Evolutionary conservation across 2,888 invertebrate species (phyloP).

Genomic region (Microctonus hyperodae): DNA sequence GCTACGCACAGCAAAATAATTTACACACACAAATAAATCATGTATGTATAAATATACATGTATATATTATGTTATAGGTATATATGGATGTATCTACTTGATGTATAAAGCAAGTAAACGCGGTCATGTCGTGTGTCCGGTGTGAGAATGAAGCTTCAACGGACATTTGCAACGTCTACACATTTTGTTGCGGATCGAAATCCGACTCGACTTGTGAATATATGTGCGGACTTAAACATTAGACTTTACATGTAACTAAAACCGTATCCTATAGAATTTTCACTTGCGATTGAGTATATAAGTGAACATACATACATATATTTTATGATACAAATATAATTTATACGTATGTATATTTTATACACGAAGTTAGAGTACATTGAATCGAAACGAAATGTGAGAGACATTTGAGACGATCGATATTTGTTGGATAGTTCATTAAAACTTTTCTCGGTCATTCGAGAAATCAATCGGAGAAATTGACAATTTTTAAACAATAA

Average conservation of each 20-base stretch:
- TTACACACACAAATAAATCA: not conserved
- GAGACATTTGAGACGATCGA: slow-evolving; percentile 44
- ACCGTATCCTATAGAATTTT: not conserved
- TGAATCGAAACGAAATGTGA: slow-evolving; percentile 31
- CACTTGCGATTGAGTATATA: not conserved
- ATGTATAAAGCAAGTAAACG: not conserved
- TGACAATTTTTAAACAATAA: not conserved
- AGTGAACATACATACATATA: not conserved
- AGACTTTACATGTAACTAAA: not conserved
- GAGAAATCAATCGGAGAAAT: slow-evolving; percentile 23
- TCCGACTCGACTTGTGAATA: not conserved
- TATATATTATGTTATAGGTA: too few relatives aligned
- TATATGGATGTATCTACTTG: too few relatives aligned
- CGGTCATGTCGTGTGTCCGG: not conserved
- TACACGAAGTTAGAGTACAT: not conserved
- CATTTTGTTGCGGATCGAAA: not conserved
- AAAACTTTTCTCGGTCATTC: slow-evolving; percentile 17
- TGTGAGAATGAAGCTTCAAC: not conserved
- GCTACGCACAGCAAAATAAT: not conserved
- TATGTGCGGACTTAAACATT: not conserved
- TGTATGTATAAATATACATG: not conserved
- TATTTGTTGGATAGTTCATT: slow-evolving; percentile 32
- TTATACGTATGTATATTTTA: not conserved
- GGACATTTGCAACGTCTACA: not conserved
- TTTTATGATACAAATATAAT: not conserved